Percentiles rank a stretch among this genome's conserved stretches.
phyloP scores from a whole-genome alignment of 2,113 vertebrate genomes.

The Triplophysa tibetana region DNA sequence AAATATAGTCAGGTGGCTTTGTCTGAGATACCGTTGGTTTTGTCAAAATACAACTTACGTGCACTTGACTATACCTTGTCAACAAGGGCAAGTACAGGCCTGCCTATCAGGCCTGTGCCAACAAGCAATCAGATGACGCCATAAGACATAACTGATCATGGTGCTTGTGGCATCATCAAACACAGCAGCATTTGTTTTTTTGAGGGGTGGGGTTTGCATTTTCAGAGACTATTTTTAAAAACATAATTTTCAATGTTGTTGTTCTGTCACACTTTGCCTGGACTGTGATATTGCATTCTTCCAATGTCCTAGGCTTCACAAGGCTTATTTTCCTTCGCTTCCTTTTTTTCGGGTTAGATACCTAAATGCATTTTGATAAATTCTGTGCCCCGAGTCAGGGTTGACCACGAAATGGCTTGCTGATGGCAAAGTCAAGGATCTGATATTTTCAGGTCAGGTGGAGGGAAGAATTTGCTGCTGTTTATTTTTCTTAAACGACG shows the following conservation, averaged over 20 bases:
- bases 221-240: background rate
- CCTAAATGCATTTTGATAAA: conserved; percentile 27
- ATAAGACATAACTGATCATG: background rate
- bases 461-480: conserved; percentile 22
- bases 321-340: conserved; percentile 23
- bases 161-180: conserved; percentile 7
- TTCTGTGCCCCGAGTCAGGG: conserved; percentile 9
- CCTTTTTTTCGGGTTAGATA: background rate
- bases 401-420: conserved; percentile 29
- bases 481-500: conserved; percentile 38
- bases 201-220: background rate
- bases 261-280: background rate
- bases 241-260: background rate
- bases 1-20: conserved; percentile 10
- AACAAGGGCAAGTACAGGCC: conserved; percentile 47
- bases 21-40: background rate
- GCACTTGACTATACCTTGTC: conserved; percentile 11
- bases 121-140: conserved; percentile 25
- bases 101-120: conserved; percentile 44
- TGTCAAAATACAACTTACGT: conserved; percentile 17
- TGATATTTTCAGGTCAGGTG: conserved; percentile 20
- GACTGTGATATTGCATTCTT: conserved; percentile 13
- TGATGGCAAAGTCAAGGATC: conserved; percentile 41
- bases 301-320: background rate
- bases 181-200: conserved; percentile 3